Conservation (phyloP, 2,113 vertebrate genomes). For the Chinchilla lanigera region DNA sequence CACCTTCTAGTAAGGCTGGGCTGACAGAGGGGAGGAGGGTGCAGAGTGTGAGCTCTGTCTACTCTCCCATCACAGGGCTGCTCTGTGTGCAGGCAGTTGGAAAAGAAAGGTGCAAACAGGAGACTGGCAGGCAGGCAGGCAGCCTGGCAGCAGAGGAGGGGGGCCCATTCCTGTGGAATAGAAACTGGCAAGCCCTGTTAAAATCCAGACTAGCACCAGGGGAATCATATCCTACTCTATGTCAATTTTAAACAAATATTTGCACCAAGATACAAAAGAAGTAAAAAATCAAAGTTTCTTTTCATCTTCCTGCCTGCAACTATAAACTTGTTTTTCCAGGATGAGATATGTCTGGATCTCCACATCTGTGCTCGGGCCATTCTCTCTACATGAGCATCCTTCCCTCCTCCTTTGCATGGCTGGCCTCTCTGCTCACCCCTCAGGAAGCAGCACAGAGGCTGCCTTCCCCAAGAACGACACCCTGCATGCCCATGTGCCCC, state of each 20-base stretch:
- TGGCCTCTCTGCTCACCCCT: background rate
- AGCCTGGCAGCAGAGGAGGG: background rate
- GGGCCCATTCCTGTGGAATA: background rate
- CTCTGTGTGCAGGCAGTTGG: background rate
- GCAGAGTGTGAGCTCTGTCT: background rate
- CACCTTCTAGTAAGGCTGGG: slow-evolving; percentile 11
- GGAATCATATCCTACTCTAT: background rate
- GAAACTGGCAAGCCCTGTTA: background rate
- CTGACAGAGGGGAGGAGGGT: background rate
- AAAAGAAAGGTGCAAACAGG: background rate
- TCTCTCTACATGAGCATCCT: background rate
- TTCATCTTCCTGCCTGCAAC: slow-evolving; percentile 8
- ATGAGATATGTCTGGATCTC: background rate
- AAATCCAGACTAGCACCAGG: background rate
- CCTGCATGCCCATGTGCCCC: background rate
- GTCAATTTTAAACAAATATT: background rate
- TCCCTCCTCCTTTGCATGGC: background rate
- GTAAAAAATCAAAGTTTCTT: background rate
- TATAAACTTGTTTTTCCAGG: background rate
- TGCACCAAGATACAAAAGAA: background rate
- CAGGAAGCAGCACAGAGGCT: background rate
- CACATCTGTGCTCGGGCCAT: background rate
- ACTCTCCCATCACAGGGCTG: background rate
- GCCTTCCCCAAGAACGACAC: background rate
- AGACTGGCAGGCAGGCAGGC: background rate